A percentile compares a stretch with the other conserved stretches of the same genome.
Evolutionary conservation across 2,888 invertebrate genomes (phyloP).

Genomic region (Mallateleia sp.): DNA sequence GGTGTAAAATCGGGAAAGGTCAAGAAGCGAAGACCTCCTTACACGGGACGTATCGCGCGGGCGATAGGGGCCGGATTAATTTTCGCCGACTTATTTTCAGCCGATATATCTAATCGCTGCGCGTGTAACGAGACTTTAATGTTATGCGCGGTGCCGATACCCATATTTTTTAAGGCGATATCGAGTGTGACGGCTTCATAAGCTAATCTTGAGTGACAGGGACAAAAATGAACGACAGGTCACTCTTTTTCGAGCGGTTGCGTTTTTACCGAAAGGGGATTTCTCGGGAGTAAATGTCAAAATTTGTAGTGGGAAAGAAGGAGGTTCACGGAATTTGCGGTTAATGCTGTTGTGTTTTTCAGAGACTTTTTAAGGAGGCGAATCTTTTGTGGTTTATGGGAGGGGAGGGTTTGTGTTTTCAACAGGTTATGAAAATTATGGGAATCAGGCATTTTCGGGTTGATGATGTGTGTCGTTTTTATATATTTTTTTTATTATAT

Average conservation of each 20-base stretch:
- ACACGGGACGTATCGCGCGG: background rate
- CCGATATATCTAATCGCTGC: conserved; percentile 22
- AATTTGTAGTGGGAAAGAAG: background rate
- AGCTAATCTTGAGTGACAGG: conserved; percentile 68
- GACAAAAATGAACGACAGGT: conserved; percentile 55
- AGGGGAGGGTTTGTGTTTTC: no score
- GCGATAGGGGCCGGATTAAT: background rate
- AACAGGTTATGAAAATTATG: no score
- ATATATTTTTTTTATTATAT: no score
- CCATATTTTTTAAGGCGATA: conserved; percentile 46
- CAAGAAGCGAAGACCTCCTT: conserved; percentile 29
- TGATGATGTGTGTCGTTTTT: no score
- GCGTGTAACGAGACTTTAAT: conserved; percentile 39
- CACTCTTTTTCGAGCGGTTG: conserved; percentile 1
- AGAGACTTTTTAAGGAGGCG: background rate
- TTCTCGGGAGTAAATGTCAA: conserved; percentile 6
- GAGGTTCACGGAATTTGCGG: background rate
- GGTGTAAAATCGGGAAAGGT: conserved; percentile 62
- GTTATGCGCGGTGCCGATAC: conserved; percentile 53
- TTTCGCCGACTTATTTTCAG: background rate
- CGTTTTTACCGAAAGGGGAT: conserved; percentile 1
- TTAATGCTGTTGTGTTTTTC: background rate
- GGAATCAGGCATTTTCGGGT: no score
- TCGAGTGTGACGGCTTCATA: conserved; percentile 70
- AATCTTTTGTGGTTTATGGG: no score